Conservation (phyloP, 2,888 invertebrate genomes). For the Scaptomyza cyrtandrae region DNA sequence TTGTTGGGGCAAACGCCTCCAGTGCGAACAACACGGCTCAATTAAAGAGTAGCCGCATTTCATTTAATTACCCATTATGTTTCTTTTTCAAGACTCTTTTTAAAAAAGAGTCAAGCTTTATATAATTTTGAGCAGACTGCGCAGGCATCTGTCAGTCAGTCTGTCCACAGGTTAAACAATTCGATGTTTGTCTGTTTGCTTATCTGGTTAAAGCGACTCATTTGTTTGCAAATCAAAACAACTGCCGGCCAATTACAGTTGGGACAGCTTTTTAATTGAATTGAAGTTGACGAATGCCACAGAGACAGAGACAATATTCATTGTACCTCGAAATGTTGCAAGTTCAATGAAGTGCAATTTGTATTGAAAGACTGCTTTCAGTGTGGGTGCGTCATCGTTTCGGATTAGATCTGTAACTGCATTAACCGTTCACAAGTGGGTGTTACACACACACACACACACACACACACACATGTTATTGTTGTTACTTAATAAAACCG, state of each 20-base stretch:
- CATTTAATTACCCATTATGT: constrained; percentile 70
- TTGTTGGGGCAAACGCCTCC: constrained; percentile 47
- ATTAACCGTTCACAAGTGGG: constrained; percentile 48
- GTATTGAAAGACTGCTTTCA: constrained; percentile 23
- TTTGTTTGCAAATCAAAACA: constrained; percentile 70
- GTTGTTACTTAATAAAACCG: constrained; percentile 40
- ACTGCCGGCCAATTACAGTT: constrained; percentile 60
- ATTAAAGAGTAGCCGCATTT: constrained; percentile 69
- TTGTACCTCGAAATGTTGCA: constrained; percentile 8
- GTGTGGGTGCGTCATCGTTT: constrained; percentile 54
- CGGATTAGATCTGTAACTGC: constrained; percentile 50
- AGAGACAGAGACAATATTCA: background rate
- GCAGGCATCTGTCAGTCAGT: constrained; percentile 47
- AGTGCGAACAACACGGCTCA: constrained; percentile 40
- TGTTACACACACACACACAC: constrained; percentile 25
- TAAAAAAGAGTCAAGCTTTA: constrained; percentile 13
- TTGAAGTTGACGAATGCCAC: constrained; percentile 20
- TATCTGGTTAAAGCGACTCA: constrained; percentile 32
- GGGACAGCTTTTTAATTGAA: constrained; percentile 49
- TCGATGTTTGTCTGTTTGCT: constrained; percentile 28
- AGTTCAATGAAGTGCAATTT: constrained; percentile 51
- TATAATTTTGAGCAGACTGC: constrained; percentile 27
- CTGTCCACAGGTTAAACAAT: constrained; percentile 27
- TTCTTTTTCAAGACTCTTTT: constrained; percentile 15
- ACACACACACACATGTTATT: background rate